Evolutionary conservation across 92 coral and sea anemone genomes (phyloP), one percentile per base, ranked within the genome.

Genomic region (Bergia puertoricense): DNA sequence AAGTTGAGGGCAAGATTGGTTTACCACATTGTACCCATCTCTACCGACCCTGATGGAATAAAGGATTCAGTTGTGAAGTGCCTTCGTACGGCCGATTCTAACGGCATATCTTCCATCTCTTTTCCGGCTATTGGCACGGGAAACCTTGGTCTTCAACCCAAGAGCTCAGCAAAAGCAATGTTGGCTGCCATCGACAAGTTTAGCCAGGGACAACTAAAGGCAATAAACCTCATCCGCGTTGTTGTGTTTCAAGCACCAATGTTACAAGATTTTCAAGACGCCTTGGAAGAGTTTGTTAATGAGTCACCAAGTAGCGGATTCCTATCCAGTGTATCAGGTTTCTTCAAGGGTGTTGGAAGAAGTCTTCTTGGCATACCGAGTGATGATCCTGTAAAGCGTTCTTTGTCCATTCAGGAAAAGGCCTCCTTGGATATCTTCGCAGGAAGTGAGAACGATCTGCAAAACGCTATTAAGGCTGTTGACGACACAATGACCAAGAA

Each of bases 41-140:
- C 71, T 42, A 13, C 0, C 8, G 45, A 45, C 48, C 50, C 37
- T 69, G 15, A 86, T 8, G 82, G 82, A n/a, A 75, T 92, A 16
- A 89, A 68, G 44, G 91, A 80, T 3, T 86, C 85, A 36, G 81
- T 96, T 22, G 8, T 85, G 0, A 87, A 80, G 59, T 96, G 96
- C 74, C 90, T 96, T 11, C 42, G 40, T 46, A 23, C 3, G 38
- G 94, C 92, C 4, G 92, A 91, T 11, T 39, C 86, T 1, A 8
- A 74, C 14, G 77, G 91, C 4, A 16, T 94, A 42, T 79, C 81
- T 13, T 89, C 96, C 2, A 91, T 94, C 39, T 89, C 96, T 14
- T 77, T 96, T 7, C 98, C 97, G 40, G 98, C 98, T 8, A 57
- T 96, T 9, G 96, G 95, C 16, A 94, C 96, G 9, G 98, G 97